phyloP scores from a whole-genome alignment of 2,888 invertebrate genomes.

The Cryptocheilus praepositus region DNA sequence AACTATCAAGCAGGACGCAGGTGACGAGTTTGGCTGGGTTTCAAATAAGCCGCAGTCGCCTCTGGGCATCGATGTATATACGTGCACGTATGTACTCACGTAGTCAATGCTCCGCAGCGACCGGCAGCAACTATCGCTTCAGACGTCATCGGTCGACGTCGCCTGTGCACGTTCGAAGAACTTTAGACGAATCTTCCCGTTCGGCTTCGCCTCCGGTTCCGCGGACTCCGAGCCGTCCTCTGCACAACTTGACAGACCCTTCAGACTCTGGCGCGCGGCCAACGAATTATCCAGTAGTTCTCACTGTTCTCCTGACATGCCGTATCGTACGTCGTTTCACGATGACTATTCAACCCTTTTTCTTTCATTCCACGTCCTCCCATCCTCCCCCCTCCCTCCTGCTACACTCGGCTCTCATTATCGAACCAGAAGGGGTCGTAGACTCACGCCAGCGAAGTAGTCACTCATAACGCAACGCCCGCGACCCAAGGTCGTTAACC shows the following conservation, averaged over 20 bases:
- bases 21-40: constrained; percentile 60
- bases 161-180: too few relatives aligned
- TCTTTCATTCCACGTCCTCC: constrained; percentile 1
- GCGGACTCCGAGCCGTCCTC: not conserved
- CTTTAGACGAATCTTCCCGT: not conserved
- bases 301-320: constrained; percentile 1
- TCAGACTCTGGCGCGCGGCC: constrained; percentile 56
- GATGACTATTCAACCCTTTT: not conserved
- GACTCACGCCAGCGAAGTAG: too few relatives aligned
- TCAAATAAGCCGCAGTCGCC: constrained; percentile 43
- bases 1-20: constrained; percentile 46
- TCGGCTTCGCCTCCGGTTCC: not conserved
- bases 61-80: constrained; percentile 8
- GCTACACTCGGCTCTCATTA: too few relatives aligned
- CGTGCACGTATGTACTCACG: not conserved
- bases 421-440: too few relatives aligned
- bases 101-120: not conserved
- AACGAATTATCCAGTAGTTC: constrained; percentile 54
- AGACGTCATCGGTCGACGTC: too few relatives aligned
- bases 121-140: too few relatives aligned
- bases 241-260: constrained; percentile 29
- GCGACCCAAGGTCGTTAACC: too few relatives aligned
- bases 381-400: not conserved
- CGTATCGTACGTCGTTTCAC: not conserved
- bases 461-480: too few relatives aligned